phyloP scores from a whole-genome alignment of 35 echinoderm and acorn worm species.

The Chiridota heheva region DNA sequence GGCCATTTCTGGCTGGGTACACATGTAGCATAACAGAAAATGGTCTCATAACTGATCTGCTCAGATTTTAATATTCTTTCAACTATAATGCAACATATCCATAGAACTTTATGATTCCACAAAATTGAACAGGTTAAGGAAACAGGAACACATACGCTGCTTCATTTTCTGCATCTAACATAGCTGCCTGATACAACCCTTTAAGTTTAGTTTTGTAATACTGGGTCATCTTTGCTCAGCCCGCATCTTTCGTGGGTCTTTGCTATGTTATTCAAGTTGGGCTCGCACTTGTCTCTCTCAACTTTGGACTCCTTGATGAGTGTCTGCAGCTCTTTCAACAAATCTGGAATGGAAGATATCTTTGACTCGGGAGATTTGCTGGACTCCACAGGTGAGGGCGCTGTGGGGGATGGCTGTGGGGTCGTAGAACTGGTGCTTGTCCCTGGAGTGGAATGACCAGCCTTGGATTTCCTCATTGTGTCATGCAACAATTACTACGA shows the following conservation, averaged over 20 bases:
- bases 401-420: slow-evolving; percentile 31
- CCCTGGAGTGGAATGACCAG: not conserved
- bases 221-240: slow-evolving; percentile 75
- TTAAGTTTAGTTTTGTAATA: slow-evolving; percentile 89
- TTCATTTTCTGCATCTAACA: slow-evolving; percentile 82
- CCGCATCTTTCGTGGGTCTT: slow-evolving; percentile 93
- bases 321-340: slow-evolving; percentile 8
- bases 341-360: slow-evolving; percentile 21
- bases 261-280: slow-evolving; percentile 63
- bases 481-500: no score
- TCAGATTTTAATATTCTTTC: no score
- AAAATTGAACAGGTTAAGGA: no score
- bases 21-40: no score
- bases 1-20: no score
- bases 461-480: slow-evolving; percentile 23
- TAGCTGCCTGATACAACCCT: slow-evolving; percentile 76
- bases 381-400: not conserved
- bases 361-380: not conserved
- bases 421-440: slow-evolving; percentile 9
- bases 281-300: slow-evolving; percentile 52
- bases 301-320: slow-evolving; percentile 39
- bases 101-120: no score
- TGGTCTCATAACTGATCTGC: no score
- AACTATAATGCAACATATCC: no score
- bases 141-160: slow-evolving; percentile 88